Evolutionary conservation across 2,113 vertebrate species (phyloP).

Genomic region (Saccopteryx leptura): DNA sequence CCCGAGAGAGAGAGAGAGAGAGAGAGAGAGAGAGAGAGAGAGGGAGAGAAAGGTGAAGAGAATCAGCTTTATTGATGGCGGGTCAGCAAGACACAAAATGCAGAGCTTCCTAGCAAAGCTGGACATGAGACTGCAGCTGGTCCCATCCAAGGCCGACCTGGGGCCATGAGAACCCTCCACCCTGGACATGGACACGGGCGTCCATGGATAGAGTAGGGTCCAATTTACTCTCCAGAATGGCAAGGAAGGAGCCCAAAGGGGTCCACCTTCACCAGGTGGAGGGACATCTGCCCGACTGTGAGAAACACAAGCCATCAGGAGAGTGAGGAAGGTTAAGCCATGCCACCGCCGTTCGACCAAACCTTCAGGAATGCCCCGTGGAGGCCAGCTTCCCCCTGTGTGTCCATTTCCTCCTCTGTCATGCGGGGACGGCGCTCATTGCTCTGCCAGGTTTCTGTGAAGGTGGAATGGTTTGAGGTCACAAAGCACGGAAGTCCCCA

Average conservation of each 20-base stretch:
- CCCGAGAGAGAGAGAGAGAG: too few species aligned
- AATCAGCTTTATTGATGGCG: neutral
- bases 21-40: too few species aligned
- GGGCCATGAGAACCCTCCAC: neutral
- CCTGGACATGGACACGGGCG: neutral
- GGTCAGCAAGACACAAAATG: neutral
- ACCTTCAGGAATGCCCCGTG: neutral
- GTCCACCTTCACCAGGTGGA: neutral
- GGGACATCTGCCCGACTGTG: neutral
- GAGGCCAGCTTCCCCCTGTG: neutral
- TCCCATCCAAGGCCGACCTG: neutral
- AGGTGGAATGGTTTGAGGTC: neutral
- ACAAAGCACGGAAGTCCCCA: too few species aligned
- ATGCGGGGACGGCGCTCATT: neutral
- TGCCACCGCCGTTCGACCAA: neutral
- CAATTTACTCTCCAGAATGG: neutral
- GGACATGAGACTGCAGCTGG: neutral
- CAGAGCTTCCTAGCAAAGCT: neutral
- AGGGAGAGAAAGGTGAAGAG: neutral
- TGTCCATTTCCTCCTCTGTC: neutral
- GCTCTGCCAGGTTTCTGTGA: neutral
- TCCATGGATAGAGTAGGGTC: neutral
- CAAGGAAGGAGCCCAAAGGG: neutral
- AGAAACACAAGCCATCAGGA: neutral
- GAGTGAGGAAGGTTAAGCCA: neutral